A percentile compares a stretch with the other conserved stretches of the same genome.
Conservation (phyloP, 2,888 invertebrate genomes). For the Oscheius sp. region DNA sequence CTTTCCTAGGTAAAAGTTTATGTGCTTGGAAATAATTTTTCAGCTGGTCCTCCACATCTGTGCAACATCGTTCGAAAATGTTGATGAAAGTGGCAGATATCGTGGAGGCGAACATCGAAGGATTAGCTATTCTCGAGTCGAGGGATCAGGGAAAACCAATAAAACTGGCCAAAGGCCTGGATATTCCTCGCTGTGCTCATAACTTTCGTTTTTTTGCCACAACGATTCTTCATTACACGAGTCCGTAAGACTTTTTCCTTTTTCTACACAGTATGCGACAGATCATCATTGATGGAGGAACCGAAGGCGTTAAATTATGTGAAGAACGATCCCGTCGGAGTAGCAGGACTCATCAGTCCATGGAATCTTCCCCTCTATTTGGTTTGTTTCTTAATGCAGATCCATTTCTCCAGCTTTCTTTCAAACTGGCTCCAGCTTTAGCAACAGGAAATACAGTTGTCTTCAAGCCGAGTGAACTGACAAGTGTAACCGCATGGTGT, state of each 20-base stretch:
- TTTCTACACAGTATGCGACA: conserved; percentile 32
- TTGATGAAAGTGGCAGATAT: conserved; percentile 74
- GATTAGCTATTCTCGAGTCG: conserved; percentile 74
- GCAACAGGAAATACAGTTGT: conserved; percentile 74
- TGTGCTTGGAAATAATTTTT: conserved; percentile 20
- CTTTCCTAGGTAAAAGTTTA: conserved; percentile 71
- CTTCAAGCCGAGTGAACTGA: conserved; percentile 76
- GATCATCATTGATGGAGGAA: conserved; percentile 55
- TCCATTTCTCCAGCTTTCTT: conserved; percentile 71
- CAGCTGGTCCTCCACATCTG: conserved; percentile 74
- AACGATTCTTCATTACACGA: conserved; percentile 71
- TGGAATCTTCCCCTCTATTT: conserved; percentile 76
- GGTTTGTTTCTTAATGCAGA: conserved; percentile 28
- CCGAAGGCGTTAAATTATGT: conserved; percentile 73
- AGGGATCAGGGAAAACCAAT: conserved; percentile 76
- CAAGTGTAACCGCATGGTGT: conserved; percentile 75
- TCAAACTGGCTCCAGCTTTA: conserved; percentile 75
- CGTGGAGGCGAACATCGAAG: conserved; percentile 73
- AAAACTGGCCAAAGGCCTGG: conserved; percentile 71
- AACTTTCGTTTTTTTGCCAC: conserved; percentile 75
- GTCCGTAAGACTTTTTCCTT: conserved; percentile 64
- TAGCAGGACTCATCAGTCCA: conserved; percentile 75
- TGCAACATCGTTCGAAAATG: conserved; percentile 71
- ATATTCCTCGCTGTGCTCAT: conserved; percentile 75
- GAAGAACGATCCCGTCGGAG: conserved; percentile 73